Evolutionary conservation across 2,797 vertebrate genomes (phyloP), one percentile per base, ranked within the genome.

Genomic region (Ctenochaetus hawaiiensis): DNA sequence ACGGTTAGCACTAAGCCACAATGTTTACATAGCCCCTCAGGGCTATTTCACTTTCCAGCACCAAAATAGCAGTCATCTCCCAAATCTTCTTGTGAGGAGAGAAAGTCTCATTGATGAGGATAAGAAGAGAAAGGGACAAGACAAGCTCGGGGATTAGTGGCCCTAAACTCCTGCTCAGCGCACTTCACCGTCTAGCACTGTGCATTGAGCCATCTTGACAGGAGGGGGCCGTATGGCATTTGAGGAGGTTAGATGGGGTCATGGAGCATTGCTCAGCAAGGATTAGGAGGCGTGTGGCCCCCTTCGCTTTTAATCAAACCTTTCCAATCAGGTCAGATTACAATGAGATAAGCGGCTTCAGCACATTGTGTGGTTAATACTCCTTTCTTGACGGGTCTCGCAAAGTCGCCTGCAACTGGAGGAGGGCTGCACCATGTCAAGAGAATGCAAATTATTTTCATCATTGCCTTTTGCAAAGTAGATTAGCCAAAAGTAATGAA

Each of bases 231-330:
- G 72, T 77, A 72, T 80, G 91, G 87, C 79, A 82, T 90, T 85
- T 88, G 79, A 77, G 67, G 66, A 84, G 89, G 92, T 93, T 83
- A 92, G 86, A 77, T 49, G 80, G 87, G 90, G 90, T 89, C 90
- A 83, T 68, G 67, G 81, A 91, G 88, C 66, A 65, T 80, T 83
- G 88, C 89, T 93, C 91, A 81, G 82, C 78, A 8, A 87, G 92
- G 91, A 90, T 93, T 93, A 93, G 89, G 71, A 89, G 86, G 89
- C 83, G 90, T 80, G 87, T 92, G 91, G 84, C 92, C 90, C 86
- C 90, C 87, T 93, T 94, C 88, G 60, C 85, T 93, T 93, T 93
- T 94, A 94, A 95, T 95, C 91, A 94, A 93, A 94, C 88, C 86
- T 87, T 88, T 88, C 91, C 90, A 94, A 93, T 94, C 90, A 94